Conservation (phyloP, 2,888 invertebrate species). For the Lepetodrilus schrolli region DNA sequence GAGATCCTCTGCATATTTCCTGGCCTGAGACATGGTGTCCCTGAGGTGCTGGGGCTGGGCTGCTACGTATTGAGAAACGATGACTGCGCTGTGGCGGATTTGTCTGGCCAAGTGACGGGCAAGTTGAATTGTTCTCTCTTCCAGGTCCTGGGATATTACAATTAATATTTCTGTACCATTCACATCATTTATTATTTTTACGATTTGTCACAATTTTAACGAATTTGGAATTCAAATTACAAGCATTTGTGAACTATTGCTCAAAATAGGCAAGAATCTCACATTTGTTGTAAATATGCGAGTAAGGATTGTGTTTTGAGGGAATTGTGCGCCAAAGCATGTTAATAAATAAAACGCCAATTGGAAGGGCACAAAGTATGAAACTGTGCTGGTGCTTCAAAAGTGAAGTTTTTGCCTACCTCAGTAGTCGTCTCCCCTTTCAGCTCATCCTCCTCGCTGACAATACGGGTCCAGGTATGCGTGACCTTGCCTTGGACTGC, state of each 20-base stretch:
- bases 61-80: conserved; percentile 46
- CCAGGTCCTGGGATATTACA: conserved; percentile 62
- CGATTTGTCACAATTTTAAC: too few species aligned
- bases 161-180: too few species aligned
- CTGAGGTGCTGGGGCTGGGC: conserved; percentile 49
- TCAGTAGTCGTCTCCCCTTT: neutral
- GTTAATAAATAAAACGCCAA: too few species aligned
- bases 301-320: too few species aligned
- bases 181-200: too few species aligned
- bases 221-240: too few species aligned
- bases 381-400: too few species aligned
- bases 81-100: conserved; percentile 49
- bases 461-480: conserved; percentile 59
- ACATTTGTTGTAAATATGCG: too few species aligned
- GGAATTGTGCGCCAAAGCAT: too few species aligned
- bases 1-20: conserved; percentile 55
- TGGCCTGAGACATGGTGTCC: conserved; percentile 50
- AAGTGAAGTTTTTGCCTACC: neutral
- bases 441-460: conserved; percentile 44
- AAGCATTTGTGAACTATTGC: too few species aligned
- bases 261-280: too few species aligned
- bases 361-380: too few species aligned
- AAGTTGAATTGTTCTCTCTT: conserved; percentile 59
- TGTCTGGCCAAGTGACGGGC: conserved; percentile 61
- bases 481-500: conserved; percentile 48